Evolutionary conservation across 2,113 vertebrate species (phyloP), one percentile per base, ranked within the genome.

Genomic region (Ciconia boyciana): DNA sequence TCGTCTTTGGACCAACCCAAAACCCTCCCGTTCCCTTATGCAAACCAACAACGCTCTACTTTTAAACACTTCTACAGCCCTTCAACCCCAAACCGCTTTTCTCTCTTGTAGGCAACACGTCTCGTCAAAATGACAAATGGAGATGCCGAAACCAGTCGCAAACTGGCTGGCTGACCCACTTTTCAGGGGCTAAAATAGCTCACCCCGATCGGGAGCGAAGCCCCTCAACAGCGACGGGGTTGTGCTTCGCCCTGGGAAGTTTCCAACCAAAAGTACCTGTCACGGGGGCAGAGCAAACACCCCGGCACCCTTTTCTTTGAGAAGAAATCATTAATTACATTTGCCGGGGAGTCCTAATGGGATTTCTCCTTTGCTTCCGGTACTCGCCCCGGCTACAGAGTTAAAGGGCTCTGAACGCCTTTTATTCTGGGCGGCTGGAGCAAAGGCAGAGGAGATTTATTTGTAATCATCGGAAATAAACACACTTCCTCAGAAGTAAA

Each of bases 391-490:
- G 2, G 83, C 82, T 68, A 84, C 13, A 34, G 60, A 83, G 66
- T 81, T 80, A 94, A 96, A 77, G 51, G 68, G 92, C 81, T 92
- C 77, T 5, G 21, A 80, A 81, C 5, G 86, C 66, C 94, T 98
- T 97, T 98, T 94, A 95, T 95, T 83, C 46, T 32, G 26, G 83
- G 94, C 44, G 16, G 80, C 84, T 85, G 95, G 84, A 96, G 94
- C 92, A 97, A 93, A 97, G 96, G 93, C 96, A 98, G 97, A 84
- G 16, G 96, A 97, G 97, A 98, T 98, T 98, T 98, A 98, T 98
- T 98, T 97, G 97, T 98, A 98, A 98, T 98, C 97, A 97, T 96
- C 48, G 76, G 96, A 98, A 98, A 98, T 96, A 98, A 98, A 97
- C 97, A 98, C 82, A 87, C 96, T 97, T 96, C 95, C 96, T 97